Conservation (phyloP, 35 echinoderm and acorn worm genomes). For the Hemicentrotus pulcherrimus region DNA sequence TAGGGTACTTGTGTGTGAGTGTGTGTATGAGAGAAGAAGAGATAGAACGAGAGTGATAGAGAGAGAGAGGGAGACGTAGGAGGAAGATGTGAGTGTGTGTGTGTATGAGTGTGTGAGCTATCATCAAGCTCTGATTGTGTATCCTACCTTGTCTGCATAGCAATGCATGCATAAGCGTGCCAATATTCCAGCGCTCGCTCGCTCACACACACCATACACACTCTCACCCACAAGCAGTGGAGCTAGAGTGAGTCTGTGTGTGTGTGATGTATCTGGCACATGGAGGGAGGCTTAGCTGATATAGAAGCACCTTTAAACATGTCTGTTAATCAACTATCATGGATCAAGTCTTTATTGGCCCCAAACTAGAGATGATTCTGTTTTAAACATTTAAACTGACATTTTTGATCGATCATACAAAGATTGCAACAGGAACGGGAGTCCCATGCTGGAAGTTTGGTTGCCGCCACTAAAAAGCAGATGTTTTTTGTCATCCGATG, state of each 20-base stretch:
- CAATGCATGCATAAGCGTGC: conserved; percentile 41
- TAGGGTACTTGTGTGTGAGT: not conserved
- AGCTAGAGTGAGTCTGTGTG: not conserved
- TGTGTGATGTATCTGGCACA: not conserved
- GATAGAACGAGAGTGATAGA: not conserved
- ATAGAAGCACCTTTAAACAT: conserved; percentile 11
- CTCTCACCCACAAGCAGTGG: not conserved
- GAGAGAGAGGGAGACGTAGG: not conserved
- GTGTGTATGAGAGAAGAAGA: not conserved
- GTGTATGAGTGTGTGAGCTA: conserved; percentile 10
- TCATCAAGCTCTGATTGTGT: not conserved
- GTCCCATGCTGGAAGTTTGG: not conserved
- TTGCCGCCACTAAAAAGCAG: not conserved
- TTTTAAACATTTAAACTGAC: not conserved
- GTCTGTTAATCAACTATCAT: conserved; percentile 19
- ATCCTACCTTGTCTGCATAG: conserved; percentile 28
- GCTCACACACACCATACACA: not conserved
- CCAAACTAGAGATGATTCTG: not conserved
- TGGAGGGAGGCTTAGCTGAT: not conserved
- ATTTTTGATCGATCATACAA: not conserved
- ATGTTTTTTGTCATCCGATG: conserved; percentile 1
- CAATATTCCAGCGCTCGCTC: not conserved
- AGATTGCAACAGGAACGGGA: not conserved
- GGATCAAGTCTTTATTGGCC: conserved; percentile 10
- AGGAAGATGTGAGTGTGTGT: not conserved